phyloP scores from a whole-genome alignment of 2,113 vertebrate species.

The Rana temporaria region DNA sequence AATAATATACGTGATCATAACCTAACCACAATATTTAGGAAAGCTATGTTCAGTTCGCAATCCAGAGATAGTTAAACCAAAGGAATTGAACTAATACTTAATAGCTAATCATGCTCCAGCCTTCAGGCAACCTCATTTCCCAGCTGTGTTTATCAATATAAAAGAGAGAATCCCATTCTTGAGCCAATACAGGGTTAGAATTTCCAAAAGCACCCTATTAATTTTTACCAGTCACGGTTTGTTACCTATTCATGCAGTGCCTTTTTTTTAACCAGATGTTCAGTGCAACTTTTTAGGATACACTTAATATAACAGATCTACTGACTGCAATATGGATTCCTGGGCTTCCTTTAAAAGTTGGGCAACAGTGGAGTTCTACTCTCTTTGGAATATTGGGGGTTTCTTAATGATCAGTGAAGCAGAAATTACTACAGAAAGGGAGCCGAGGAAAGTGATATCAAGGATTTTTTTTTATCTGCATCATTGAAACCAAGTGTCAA shows the following conservation, averaged over 20 bases:
- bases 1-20: conserved; percentile 2
- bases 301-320: background rate
- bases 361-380: too few relatives aligned
- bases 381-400: too few relatives aligned
- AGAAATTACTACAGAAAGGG: too few relatives aligned
- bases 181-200: background rate
- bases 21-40: background rate
- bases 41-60: background rate
- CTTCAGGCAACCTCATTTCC: background rate
- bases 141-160: conserved; percentile 31
- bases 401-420: too few relatives aligned
- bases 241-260: background rate
- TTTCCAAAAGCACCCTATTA: conserved; percentile 25
- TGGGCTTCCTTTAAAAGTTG: background rate
- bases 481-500: too few relatives aligned
- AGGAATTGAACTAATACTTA: background rate
- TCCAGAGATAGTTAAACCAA: background rate
- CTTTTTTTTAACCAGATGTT: background rate
- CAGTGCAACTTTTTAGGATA: background rate
- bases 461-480: too few relatives aligned
- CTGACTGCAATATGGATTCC: background rate
- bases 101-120: conserved; percentile 1
- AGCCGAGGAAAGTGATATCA: too few relatives aligned
- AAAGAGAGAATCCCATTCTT: conserved; percentile 6
- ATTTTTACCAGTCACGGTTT: conserved; percentile 21